These are phyloP conservation scores for Protodeltote pygarga DNA, from an alignment of 2,888 invertebrate genomes.

Conservation along the genomic window DNA sequence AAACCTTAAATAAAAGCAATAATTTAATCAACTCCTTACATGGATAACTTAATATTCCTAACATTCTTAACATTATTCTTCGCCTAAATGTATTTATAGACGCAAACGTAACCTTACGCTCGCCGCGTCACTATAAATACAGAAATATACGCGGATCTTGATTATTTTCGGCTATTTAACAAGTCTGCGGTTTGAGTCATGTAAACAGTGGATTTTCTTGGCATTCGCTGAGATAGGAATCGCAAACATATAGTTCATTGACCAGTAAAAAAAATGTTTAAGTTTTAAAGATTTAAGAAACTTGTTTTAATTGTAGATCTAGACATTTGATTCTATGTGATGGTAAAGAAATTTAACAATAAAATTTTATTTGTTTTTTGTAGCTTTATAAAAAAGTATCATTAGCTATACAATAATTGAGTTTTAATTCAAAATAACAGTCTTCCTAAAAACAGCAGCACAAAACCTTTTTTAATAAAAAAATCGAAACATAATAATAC, in stretches of 20 bases:
- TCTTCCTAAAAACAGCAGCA: too few relatives aligned
- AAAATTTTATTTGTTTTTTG: neutral
- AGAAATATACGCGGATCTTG: neutral
- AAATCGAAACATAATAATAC: slow-evolving; percentile 2
- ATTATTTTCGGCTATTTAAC: slow-evolving; percentile 8
- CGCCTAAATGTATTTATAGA: slow-evolving; percentile 1
- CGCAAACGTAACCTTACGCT: neutral
- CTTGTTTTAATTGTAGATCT: too few relatives aligned
- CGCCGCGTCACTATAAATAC: slow-evolving; percentile 2
- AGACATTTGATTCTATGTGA: too few relatives aligned
- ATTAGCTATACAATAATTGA: too few relatives aligned
- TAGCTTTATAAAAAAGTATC: neutral
- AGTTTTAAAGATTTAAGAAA: too few relatives aligned
- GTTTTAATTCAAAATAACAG: too few relatives aligned
- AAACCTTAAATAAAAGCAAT: too few relatives aligned
- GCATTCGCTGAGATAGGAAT: neutral
- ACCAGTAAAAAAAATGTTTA: too few relatives aligned
- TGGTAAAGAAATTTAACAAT: too few relatives aligned
- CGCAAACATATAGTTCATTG: too few relatives aligned
- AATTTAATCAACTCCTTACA: neutral
- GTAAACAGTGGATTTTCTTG: slow-evolving; percentile 25
- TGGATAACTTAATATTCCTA: neutral
- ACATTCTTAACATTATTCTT: neutral
- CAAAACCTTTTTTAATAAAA: too few relatives aligned
- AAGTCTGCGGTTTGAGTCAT: slow-evolving; percentile 20